These are phyloP conservation scores for Epizoanthus ramosus DNA, from an alignment of 92 coral and sea anemone species.

Conservation along the genomic window DNA sequence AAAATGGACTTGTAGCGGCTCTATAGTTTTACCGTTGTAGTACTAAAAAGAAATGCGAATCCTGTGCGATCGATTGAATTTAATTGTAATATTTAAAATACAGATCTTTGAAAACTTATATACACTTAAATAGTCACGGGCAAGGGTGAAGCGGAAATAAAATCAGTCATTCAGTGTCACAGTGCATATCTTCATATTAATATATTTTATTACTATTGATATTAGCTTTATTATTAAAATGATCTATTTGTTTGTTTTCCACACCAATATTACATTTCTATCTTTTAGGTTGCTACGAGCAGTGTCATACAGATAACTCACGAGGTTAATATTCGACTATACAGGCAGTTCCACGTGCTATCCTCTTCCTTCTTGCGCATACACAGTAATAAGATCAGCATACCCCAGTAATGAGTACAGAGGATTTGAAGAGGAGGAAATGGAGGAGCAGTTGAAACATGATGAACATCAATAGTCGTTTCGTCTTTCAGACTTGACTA, in stretches of 20 bases:
- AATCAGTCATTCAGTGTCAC: no score
- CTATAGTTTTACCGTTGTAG: no score
- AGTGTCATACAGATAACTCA: constrained; percentile 49
- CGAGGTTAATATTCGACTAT: constrained; percentile 45
- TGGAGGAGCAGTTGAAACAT: constrained; percentile 12
- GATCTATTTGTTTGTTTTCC: not conserved
- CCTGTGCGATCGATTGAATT: no score
- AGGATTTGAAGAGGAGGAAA: constrained; percentile 46
- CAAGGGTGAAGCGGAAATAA: no score
- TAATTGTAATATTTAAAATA: no score
- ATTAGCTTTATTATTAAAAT: no score
- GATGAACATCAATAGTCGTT: not conserved
- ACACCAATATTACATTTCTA: not conserved
- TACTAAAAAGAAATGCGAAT: no score
- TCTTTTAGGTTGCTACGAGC: constrained; percentile 44
- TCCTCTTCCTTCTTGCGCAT: constrained; percentile 56
- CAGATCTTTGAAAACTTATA: no score
- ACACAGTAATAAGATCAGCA: constrained; percentile 26
- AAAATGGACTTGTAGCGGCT: no score
- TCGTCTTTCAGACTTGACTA: not conserved
- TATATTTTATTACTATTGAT: no score
- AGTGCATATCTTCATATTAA: no score
- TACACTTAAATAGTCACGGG: no score
- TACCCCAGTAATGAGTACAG: constrained; percentile 20
- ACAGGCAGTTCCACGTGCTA: constrained; percentile 36